These are phyloP conservation scores for Ptychobarbus kaznakovi DNA, from an alignment of 2,797 vertebrate species.

Conservation along the genomic window DNA sequence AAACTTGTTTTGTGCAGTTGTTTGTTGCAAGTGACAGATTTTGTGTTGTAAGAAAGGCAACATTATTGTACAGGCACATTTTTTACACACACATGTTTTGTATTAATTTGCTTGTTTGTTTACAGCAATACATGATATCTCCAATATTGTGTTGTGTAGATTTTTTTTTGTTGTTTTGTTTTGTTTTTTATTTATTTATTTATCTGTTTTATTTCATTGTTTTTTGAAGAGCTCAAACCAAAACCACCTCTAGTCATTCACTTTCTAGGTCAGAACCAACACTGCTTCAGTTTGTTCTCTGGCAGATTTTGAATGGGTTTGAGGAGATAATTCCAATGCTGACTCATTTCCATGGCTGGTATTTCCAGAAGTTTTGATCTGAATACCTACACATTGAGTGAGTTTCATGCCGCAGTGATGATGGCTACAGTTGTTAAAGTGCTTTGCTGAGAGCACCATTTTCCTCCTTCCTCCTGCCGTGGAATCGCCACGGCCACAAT, in stretches of 20 bases:
- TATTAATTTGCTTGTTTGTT: not conserved
- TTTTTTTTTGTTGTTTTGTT: not conserved
- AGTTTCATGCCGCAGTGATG: slow-evolving; percentile 7
- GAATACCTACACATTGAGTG: not conserved
- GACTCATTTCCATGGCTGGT: slow-evolving; percentile 7
- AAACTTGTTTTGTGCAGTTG: too few species aligned
- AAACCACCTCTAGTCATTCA: not conserved
- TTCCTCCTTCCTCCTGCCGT: slow-evolving; percentile 59
- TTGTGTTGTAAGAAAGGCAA: not conserved
- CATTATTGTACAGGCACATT: too few species aligned
- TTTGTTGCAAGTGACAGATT: not conserved
- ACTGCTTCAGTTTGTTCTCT: not conserved
- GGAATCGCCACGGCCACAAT: slow-evolving; percentile 58
- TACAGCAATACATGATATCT: too few species aligned
- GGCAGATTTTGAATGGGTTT: not conserved
- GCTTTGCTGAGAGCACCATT: slow-evolving; percentile 64
- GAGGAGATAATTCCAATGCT: slow-evolving; percentile 1
- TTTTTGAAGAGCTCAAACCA: not conserved
- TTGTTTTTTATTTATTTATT: not conserved
- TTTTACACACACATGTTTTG: not conserved
- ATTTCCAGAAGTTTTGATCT: slow-evolving; percentile 13
- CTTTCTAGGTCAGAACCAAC: not conserved
- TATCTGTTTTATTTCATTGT: not conserved
- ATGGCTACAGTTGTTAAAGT: slow-evolving; percentile 13
- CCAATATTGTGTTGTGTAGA: too few species aligned